Evolutionary conservation across 1,140 invertebrate genomes (phyloP), one percentile per base, ranked within the genome.

Genomic region (Glomeris maerens): DNA sequence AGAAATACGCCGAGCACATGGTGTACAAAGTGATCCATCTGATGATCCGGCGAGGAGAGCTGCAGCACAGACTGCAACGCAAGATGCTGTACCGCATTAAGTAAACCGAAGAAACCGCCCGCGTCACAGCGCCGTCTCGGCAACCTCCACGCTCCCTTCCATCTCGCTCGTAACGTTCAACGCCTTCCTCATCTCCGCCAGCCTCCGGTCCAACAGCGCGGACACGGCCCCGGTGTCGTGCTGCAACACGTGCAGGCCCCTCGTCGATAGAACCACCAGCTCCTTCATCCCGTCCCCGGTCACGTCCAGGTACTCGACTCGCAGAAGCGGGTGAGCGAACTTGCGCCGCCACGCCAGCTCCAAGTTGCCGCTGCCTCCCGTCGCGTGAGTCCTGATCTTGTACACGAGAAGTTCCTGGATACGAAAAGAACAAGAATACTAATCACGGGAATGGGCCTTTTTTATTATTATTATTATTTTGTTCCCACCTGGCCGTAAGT

Each of bases 81-180:
- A 98, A 95, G 76, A 90, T 98, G 83, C 73, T 99, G 1, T 97
- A 90, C 66, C 75, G 95, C 62, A 71, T 98, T 10, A 88, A 78
- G 56, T 80, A 66, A 70, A 46, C 27, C 22, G 21, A 52, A 10
- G 17, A 36, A 36, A 36, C 17, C 10, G 31, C 17, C 17, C n/a
- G n/a, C n/a, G n/a, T n/a, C n/a, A n/a, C n/a, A n/a, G n/a, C n/a
- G n/a, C n/a, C n/a, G n/a, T n/a, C n/a, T n/a, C n/a, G n/a, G n/a
- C n/a, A n/a, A n/a, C n/a, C n/a, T n/a, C n/a, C n/a, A n/a, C n/a
- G n/a, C n/a, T n/a, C n/a, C n/a, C n/a, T n/a, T n/a, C n/a, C n/a
- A n/a, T n/a, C n/a, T n/a, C n/a, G n/a, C n/a, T n/a, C n/a, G n/a
- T n/a, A n/a, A n/a, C n/a, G n/a, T n/a, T n/a, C n/a, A n/a, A n/a